Evolutionary conservation across 2,797 vertebrate genomes (phyloP).

Genomic region (Tenualosa ilisha): DNA sequence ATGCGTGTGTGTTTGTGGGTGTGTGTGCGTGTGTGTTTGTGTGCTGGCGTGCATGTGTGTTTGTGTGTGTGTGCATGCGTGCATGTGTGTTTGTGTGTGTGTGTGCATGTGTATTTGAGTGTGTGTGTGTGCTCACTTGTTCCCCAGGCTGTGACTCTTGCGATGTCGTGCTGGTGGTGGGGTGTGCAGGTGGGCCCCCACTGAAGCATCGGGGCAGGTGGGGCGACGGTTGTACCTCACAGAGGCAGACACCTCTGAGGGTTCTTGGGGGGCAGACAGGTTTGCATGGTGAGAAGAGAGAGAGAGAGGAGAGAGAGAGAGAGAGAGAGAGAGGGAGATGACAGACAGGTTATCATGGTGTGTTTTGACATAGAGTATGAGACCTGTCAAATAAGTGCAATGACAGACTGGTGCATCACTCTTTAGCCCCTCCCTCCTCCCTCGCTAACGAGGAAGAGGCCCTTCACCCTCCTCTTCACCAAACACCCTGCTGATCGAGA

Average conservation of each 20-base stretch:
- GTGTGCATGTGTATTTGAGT: neutral
- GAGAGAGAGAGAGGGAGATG: neutral
- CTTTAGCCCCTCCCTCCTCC: no score
- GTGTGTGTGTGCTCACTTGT: constrained; percentile 81
- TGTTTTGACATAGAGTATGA: no score
- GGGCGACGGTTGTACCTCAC: constrained; percentile 85
- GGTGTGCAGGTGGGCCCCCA: constrained; percentile 82
- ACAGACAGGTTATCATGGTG: no score
- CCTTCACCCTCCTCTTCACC: no score
- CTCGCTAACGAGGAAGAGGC: no score
- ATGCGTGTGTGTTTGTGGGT: no score
- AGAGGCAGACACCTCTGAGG: constrained; percentile 78
- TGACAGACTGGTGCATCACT: no score
- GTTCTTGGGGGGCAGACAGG: constrained; percentile 70
- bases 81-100: no score
- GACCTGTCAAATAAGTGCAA: no score
- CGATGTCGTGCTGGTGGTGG: constrained; percentile 91
- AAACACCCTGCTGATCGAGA: no score
- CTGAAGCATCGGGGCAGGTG: constrained; percentile 91
- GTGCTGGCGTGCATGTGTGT: no score
- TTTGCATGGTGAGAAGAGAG: neutral
- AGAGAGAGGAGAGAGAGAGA: neutral
- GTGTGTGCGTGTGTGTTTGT: no score
- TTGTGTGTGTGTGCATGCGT: neutral
- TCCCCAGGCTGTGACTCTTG: constrained; percentile 96